Evolutionary conservation across 2,888 invertebrate genomes (phyloP), one percentile per base, ranked within the genome.

Genomic region (Brachypterus glaber): DNA sequence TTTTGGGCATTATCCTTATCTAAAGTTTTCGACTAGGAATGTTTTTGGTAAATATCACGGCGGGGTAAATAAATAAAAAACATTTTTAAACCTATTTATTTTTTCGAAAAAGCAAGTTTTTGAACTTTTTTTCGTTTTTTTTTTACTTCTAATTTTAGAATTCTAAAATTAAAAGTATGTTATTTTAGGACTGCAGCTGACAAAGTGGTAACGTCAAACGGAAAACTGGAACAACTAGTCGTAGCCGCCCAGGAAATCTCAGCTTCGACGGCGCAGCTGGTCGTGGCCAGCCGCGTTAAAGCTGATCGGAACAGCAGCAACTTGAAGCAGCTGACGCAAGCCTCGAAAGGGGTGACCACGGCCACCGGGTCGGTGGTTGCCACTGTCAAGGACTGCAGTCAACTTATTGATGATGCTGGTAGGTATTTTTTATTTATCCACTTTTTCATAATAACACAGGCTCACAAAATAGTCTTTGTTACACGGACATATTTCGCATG

Each of bases 221-320:
- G 88, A 0, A 92, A 92, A 62, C 78, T 88, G 58, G 92, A 93
- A 59, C 88, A 90, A 59, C 75, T 98, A 42, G 86, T 95, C 41
- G 97, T 93, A 1, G 96, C 95, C 4, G 93, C 97, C 14, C 95
- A 97, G 68, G 91, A 91, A 64, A 92, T 95, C 41, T 89, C 91
- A 37, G 96, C 90, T 43, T 90, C 85, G 50, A 97, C 97, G 1
- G 95, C 96, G 32, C 97, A 97, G 67, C 72, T 99, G 40, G 97
- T 97, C 35, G 93, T 97, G 0, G 92, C 97, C 9, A 93, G 93
- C 47, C 79, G 89, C 39, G 97, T 98, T 4, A 92, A 97, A 67
- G 95, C 98, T 1, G 84, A 88, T 53, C 76, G 86, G 48, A 77
- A 79, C 43, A 87, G 92, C 54, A 68, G 70, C 48, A 83, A 86